Base-by-base conservation (phyloP, 2,888 invertebrate species). In the Lepidocyrtinus sp. region DNA sequence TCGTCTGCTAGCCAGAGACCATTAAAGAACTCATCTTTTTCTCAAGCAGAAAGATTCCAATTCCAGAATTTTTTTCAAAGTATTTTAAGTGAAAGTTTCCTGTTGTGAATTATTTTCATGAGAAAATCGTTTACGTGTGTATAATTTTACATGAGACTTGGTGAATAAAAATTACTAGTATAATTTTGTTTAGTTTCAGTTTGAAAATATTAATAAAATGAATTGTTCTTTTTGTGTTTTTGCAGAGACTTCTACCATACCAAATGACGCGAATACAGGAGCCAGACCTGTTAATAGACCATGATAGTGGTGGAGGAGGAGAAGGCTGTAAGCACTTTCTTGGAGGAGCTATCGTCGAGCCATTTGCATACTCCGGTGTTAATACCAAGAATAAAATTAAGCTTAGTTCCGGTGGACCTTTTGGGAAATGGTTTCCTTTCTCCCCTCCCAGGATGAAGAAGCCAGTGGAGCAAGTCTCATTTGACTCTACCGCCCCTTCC, bases 191-290 rank as follows among this genome's bases (percentile, higher is more conserved):
- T n/a, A n/a, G 55, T 55, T 12, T 55, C n/a, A 19, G n/a, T 12
- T n/a, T n/a, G n/a, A n/a, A 19, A 17, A 19, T 55, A 17, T 7
- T 3, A 55, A 55, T 55, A 22, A 62, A 69, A 12, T 36, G 36
- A 36, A 36, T 24, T 50, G 24, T n/a, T 71, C 62, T 62, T 15
- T 62, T 25, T 50, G 22, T 65, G 5, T 3, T 65, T 74, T 65
- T 74, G 1, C 65, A 79, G 79, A 74, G 55, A 22, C 27, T 74
- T 59, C 61, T 74, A n/a, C 79, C 64, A 46, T 67, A 72, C 59
- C 73, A 74, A 64, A 83, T 83, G 81, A 83, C 81, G 19, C 70
- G 81, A 78, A 76, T 82, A 67, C 78, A 82, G 45, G 82, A 82
- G 74, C 82, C 82, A 64, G 82, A 82, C 45, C 55, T 82, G 22